These are phyloP conservation scores for Esox masquinongy DNA, from an alignment of 2,797 vertebrate species.

Conservation along the genomic window DNA sequence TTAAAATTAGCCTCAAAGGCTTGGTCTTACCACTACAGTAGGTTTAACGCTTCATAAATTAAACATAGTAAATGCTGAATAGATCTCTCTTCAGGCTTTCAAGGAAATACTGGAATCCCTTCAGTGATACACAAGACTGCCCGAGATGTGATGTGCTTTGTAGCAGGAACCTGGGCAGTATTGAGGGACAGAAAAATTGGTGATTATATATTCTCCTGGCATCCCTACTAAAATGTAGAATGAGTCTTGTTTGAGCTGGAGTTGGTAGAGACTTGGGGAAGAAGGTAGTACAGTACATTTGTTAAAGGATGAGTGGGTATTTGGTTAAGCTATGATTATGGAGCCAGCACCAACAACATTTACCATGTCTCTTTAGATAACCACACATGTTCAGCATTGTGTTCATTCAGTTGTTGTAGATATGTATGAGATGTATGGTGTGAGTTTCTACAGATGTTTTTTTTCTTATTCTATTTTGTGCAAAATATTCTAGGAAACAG, in stretches of 20 bases:
- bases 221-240: constrained; percentile 1
- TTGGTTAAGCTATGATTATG: neutral
- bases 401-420: neutral
- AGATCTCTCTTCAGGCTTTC: constrained; percentile 5
- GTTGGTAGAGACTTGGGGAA: neutral
- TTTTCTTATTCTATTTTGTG: neutral
- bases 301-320: neutral
- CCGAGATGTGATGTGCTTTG: constrained; percentile 8
- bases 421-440: neutral
- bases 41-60: neutral
- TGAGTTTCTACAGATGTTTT: neutral
- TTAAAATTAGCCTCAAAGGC: constrained; percentile 18
- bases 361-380: neutral
- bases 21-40: constrained; percentile 15
- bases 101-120: constrained; percentile 15
- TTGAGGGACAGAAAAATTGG: constrained; percentile 16
- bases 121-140: constrained; percentile 2
- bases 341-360: neutral
- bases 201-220: neutral
- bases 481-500: neutral
- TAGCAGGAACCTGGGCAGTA: neutral
- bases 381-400: neutral
- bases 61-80: constrained; percentile 16
- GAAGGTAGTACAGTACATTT: neutral
- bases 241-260: neutral